Percentiles rank a stretch among this genome's conserved stretches.
Conservation (phyloP, 2,888 invertebrate genomes). For the Conchocele bisecta region DNA sequence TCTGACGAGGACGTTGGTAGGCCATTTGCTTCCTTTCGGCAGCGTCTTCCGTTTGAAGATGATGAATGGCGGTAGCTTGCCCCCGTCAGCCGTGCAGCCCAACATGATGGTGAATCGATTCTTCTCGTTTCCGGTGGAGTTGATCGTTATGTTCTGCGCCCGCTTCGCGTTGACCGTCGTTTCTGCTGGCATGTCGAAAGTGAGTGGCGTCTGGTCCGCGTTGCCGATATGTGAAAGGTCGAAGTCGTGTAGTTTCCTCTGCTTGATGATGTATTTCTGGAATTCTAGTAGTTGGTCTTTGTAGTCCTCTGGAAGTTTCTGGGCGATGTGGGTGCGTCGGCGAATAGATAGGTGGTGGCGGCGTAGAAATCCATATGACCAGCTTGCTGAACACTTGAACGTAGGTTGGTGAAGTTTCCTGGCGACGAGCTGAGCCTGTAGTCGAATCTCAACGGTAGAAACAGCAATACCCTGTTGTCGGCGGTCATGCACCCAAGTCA, state of each 20-base stretch:
- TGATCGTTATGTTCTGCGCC: constrained; percentile 7
- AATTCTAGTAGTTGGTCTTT: constrained; percentile 19
- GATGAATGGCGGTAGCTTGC: constrained; percentile 32
- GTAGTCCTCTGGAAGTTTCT: constrained; percentile 26
- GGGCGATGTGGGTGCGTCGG: constrained; percentile 27
- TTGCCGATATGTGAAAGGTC: constrained; percentile 30
- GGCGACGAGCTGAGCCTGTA: background rate
- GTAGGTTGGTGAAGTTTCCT: background rate
- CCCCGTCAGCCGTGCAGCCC: constrained; percentile 27
- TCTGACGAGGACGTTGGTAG: constrained; percentile 1
- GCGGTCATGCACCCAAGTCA: background rate
- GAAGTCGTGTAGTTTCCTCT: background rate
- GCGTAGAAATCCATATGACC: constrained; percentile 4
- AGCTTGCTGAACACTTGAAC: constrained; percentile 10
- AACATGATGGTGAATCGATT: constrained; percentile 29
- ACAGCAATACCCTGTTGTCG: background rate
- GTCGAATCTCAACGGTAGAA: background rate
- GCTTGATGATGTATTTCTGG: constrained; percentile 3
- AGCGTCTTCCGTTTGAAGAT: constrained; percentile 27
- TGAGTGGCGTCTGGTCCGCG: constrained; percentile 38
- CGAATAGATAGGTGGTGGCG: constrained; percentile 23
- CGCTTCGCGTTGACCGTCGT: constrained; percentile 17
- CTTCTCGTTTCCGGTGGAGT: constrained; percentile 35
- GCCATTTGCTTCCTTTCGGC: constrained; percentile 9
- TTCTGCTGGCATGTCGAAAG: constrained; percentile 24